Conservation (phyloP, 1,140 invertebrate genomes). For the Papilio machaon region DNA sequence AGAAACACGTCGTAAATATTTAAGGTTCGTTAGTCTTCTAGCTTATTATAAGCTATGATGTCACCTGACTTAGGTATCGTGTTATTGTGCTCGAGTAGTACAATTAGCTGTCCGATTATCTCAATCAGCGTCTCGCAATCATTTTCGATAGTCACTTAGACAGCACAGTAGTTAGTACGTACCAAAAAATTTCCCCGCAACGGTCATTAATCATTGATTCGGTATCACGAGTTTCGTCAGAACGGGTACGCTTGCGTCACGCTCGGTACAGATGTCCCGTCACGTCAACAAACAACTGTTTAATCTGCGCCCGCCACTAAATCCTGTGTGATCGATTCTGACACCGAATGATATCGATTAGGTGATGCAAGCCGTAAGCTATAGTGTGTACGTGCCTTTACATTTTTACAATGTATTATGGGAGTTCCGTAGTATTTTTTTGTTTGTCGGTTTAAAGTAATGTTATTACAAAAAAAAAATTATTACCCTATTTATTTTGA, state of each 20-base stretch:
- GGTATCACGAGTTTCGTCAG: conserved; percentile 23
- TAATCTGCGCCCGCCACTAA: conserved; percentile 57
- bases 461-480: background rate
- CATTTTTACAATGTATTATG: conserved; percentile 3
- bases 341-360: conserved; percentile 73
- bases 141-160: background rate
- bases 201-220: conserved; percentile 21
- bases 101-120: background rate
- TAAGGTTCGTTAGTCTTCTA: too few species aligned
- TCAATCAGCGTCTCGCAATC: conserved; percentile 22
- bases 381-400: conserved; percentile 45
- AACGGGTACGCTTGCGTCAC: conserved; percentile 46
- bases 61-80: background rate
- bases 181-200: conserved; percentile 22
- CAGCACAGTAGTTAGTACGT: background rate
- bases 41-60: background rate
- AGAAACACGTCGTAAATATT: too few species aligned
- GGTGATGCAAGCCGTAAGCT: conserved; percentile 57
- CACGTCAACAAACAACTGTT: conserved; percentile 67
- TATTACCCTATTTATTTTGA: background rate
- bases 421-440: conserved; percentile 10
- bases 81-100: background rate
- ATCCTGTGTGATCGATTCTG: conserved; percentile 68
- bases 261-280: conserved; percentile 46
- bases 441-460: background rate